Evolutionary conservation across 2,113 vertebrate species (phyloP), one percentile per base, ranked within the genome.

Genomic region (Gasterosteus aculeatus): DNA sequence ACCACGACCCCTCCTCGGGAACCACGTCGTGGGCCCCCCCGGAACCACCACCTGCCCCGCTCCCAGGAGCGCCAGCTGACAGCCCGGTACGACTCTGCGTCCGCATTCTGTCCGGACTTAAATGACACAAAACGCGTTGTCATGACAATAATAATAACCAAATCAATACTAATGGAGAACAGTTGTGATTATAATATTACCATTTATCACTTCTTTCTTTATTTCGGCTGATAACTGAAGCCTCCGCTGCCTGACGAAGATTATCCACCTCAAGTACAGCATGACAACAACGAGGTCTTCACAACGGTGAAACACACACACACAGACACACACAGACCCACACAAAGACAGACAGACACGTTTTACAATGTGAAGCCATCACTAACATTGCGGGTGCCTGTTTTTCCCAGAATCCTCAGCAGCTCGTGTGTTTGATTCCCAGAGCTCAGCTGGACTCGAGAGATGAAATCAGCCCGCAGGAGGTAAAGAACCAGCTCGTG

Each of bases 191-290:
- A 22, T 54, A 51, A 26, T n/a, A 26, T 54, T 12, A 11, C 9
- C 10, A 42, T 54, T 26, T 12, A 54, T 54, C 5, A 54, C 11
- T 12, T 54, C 4, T 54, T 11, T 71, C 12, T 77, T 65, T 33
- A 0, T 69, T 0, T 82, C 9, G 35, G 35, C 35, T 5, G 3
- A 58, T 11, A 16, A 1, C 29, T 61, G 31, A 86, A 98, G 97
- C 97, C 96, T 0, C 96, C 96, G 0, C 95, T 98, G 54, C 97
- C 97, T 0, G 93, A 95, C 46, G 96, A 97, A 14, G 96, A 97
- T 78, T 98, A 95, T 75, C 94, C 93, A 0, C 80, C 92, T 0
- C 81, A 82, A 0, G 5, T 14, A 0, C 54, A 44, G 14, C 56
- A 10, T 0, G 41, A 72, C 10, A 65, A 41, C 57, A 59, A 7